These are phyloP conservation scores for Spicauda simplicius DNA, from an alignment of 2,888 invertebrate genomes.

Conservation along the genomic window DNA sequence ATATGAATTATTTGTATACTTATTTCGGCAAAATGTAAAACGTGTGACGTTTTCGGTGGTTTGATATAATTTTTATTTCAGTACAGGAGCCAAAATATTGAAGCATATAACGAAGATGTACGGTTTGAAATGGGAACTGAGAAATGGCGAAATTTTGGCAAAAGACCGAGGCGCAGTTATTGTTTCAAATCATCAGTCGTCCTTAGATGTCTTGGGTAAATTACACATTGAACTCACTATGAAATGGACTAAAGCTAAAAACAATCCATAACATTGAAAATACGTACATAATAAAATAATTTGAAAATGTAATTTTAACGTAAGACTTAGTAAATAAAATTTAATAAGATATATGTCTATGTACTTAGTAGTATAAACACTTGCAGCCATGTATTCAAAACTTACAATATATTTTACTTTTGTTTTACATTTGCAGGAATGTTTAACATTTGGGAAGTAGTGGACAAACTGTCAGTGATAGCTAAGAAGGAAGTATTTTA, in stretches of 20 bases:
- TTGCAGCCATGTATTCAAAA: no score
- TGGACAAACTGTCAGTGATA: slow-evolving; percentile 84
- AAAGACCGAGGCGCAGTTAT: slow-evolving; percentile 84
- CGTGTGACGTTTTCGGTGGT: no score
- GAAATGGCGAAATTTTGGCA: slow-evolving; percentile 73
- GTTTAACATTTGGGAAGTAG: slow-evolving; percentile 86
- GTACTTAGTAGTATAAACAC: no score
- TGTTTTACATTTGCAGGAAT: slow-evolving; percentile 81
- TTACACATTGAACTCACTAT: background rate
- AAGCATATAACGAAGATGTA: slow-evolving; percentile 71
- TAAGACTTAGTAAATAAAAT: no score
- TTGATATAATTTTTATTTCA: slow-evolving; percentile 44
- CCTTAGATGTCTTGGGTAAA: slow-evolving; percentile 86
- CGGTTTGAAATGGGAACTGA: slow-evolving; percentile 80
- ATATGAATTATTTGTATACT: no score
- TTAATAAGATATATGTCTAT: no score
- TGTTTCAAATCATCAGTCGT: slow-evolving; percentile 88
- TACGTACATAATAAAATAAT: no score
- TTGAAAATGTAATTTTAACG: no score
- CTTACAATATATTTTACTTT: no score
- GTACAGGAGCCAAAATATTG: slow-evolving; percentile 56
- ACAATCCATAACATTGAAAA: no score
- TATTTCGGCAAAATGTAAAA: no score
- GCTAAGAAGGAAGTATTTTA: slow-evolving; percentile 87
- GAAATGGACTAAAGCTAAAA: no score